Evolutionary conservation across 2,888 invertebrate species (phyloP), one percentile per base, ranked within the genome.

Genomic region (Archaeoteleia sp.): DNA sequence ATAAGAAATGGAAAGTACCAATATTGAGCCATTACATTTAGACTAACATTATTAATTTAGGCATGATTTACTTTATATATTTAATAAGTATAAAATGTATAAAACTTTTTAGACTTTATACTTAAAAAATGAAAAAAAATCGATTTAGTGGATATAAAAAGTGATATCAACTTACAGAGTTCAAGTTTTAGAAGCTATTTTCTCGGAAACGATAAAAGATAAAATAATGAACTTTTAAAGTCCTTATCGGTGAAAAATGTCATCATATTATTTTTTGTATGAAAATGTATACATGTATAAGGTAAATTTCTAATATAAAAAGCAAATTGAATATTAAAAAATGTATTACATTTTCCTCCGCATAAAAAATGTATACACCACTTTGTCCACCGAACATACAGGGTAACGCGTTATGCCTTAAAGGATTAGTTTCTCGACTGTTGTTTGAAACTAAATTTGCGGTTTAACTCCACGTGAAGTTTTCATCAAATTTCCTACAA

Each of bases 401-500:
- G 9, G 7, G 29, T 29, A 29, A 29, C 29, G 29, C 12, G 39
- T 17, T 17, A 39, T 17, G 17, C 15, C 39, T 39, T 39, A 39
- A 12, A 12, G 20, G 40, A 40, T 40, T 40, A 40, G 23, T 40
- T 40, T n/a, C 40, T 40, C 23, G n/a, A 40, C 40, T 23, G 40
- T 40, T 23, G 40, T 40, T 40, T 14, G 8, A 40, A 40, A 23
- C 20, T 20, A 23, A 40, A 40, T 40, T 40, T 40, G 40, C 23
- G 23, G 23, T 23, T 9, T 7, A 40, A 40, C 40, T 23, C 23
- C 23, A 15, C 17, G 20, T 40, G 23, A 40, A 40, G 23, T 40
- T 40, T 40, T 20, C 40, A 40, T 40, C 40, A n/a, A 40, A 40
- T 40, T 40, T 40, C 40, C 40, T 40, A 9, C 14, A n/a, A 40